These are phyloP conservation scores for Vollenhovia emeryi DNA, from an alignment of 1,140 invertebrate genomes.

Conservation along the genomic window DNA sequence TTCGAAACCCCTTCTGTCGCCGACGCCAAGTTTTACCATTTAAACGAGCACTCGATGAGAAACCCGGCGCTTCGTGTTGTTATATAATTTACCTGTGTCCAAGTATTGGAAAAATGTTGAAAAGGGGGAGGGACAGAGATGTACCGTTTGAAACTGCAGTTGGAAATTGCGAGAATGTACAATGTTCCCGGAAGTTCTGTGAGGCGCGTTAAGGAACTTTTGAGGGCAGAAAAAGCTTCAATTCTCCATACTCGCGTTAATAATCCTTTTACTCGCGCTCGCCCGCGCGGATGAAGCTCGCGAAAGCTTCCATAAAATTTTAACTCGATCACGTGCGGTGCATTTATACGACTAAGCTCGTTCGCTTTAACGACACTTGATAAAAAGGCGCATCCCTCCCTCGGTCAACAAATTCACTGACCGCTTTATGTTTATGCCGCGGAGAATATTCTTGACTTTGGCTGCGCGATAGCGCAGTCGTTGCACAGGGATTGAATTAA, in stretches of 20 bases:
- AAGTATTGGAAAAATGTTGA: not conserved
- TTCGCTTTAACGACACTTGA: conserved; percentile 49
- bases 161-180: conserved; percentile 45
- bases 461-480: not conserved
- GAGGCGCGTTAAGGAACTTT: conserved; percentile 44
- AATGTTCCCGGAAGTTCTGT: conserved; percentile 29
- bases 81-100: not conserved
- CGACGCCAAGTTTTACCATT: not conserved
- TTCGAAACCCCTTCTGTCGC: not conserved
- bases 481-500: not conserved
- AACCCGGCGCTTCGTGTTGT: not conserved
- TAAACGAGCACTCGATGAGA: not conserved
- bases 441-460: not conserved
- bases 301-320: conserved; percentile 42
- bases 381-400: conserved; percentile 23
- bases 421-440: not conserved
- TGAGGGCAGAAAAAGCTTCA: conserved; percentile 21
- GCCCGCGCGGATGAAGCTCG: conserved; percentile 28
- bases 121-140: not conserved
- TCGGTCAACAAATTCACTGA: conserved; percentile 22
- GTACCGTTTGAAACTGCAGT: not conserved
- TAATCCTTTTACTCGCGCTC: conserved; percentile 52
- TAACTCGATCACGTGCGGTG: conserved; percentile 40
- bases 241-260: conserved; percentile 45
- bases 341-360: conserved; percentile 36